Evolutionary conservation across 2,888 invertebrate genomes (phyloP).

Genomic region (Tridacna gigas): DNA sequence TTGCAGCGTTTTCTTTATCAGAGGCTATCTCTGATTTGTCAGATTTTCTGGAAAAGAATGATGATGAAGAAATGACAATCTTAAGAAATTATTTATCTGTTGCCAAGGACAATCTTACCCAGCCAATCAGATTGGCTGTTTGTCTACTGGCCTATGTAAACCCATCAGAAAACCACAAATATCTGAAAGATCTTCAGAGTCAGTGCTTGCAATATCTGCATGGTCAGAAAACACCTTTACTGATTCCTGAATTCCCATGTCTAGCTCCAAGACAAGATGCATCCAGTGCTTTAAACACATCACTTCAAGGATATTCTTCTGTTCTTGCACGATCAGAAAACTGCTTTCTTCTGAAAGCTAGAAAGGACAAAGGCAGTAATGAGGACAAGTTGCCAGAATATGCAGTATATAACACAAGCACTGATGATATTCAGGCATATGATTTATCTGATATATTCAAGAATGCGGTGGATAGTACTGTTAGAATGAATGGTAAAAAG

Average conservation of each 20-base stretch:
- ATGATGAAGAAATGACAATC: constrained; percentile 91
- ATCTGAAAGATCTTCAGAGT: constrained; percentile 62
- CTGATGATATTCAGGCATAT: constrained; percentile 41
- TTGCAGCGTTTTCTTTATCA: constrained; percentile 84
- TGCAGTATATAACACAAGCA: constrained; percentile 52
- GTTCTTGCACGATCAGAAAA: constrained; percentile 50
- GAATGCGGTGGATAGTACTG: background rate
- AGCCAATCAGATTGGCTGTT: constrained; percentile 67
- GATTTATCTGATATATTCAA: constrained; percentile 15
- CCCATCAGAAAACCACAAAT: constrained; percentile 43
- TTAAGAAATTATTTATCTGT: constrained; percentile 80
- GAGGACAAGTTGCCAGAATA: constrained; percentile 37
- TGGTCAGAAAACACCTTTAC: constrained; percentile 56
- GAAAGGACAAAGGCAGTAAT: constrained; percentile 31
- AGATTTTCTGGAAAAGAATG: constrained; percentile 92
- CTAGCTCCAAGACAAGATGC: constrained; percentile 66
- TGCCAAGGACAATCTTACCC: constrained; percentile 60
- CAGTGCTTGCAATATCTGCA: constrained; percentile 63
- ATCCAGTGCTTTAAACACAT: constrained; percentile 55
- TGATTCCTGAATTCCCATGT: constrained; percentile 75
- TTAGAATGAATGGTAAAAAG: constrained; percentile 11
- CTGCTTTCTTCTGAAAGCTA: constrained; percentile 51
- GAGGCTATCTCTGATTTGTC: constrained; percentile 90
- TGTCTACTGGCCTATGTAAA: constrained; percentile 69
- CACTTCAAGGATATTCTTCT: constrained; percentile 47